These are phyloP conservation scores for Beroe ovata DNA, from an alignment of 37 sponge, comb jelly and placozoan genomes.

Conservation along the genomic window DNA sequence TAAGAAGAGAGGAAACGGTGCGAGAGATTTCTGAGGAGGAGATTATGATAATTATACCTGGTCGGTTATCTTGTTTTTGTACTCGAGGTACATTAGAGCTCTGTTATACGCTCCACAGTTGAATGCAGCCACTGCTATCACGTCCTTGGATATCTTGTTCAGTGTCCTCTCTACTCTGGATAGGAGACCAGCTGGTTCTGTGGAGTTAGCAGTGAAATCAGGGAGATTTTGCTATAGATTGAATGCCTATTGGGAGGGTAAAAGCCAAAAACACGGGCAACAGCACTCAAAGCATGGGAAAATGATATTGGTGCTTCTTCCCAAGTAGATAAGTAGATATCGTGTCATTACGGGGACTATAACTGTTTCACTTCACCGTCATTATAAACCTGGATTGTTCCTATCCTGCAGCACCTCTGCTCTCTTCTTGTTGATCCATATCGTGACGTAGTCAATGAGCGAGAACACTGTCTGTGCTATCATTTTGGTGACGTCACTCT, in stretches of 20 bases:
- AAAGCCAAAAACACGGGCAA: no score
- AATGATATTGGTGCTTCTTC: no score
- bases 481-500: slow-evolving; percentile 18
- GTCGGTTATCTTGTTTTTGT: slow-evolving; percentile 51
- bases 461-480: slow-evolving; percentile 57
- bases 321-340: no score
- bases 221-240: no score
- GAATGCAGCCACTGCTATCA: slow-evolving; percentile 78
- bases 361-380: no score
- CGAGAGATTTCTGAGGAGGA: no score
- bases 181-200: background rate
- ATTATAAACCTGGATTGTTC: background rate
- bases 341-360: no score
- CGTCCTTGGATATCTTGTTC: slow-evolving; percentile 71
- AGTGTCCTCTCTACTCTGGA: slow-evolving; percentile 24
- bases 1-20: no score
- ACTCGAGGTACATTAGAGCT: slow-evolving; percentile 72
- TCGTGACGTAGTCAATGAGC: slow-evolving; percentile 40
- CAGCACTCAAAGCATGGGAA: no score
- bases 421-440: slow-evolving; percentile 40
- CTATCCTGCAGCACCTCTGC: background rate
- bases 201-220: background rate
- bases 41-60: no score
- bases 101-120: slow-evolving; percentile 80
- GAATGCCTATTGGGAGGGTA: no score